These are phyloP conservation scores for Dasypogon diadema DNA, from an alignment of 2,888 invertebrate genomes.

Conservation along the genomic window DNA sequence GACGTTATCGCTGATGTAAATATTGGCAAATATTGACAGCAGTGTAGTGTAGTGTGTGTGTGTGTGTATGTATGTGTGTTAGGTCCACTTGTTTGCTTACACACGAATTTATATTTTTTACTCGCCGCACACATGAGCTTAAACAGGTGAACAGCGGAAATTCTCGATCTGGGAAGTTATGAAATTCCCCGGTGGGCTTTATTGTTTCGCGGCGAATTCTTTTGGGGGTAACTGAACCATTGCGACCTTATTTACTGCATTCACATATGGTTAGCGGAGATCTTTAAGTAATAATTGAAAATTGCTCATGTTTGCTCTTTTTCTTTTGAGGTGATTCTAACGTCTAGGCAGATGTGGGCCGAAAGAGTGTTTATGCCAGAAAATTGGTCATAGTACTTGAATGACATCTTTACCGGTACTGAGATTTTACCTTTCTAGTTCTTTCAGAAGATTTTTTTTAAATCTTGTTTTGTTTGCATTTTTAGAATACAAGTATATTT, in stretches of 20 bases:
- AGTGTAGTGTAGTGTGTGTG: neutral
- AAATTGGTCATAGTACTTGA: no score
- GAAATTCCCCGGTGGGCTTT: constrained; percentile 31
- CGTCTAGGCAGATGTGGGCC: no score
- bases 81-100: constrained; percentile 9
- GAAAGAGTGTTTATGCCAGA: no score
- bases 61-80: neutral
- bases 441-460: no score
- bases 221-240: constrained; percentile 36
- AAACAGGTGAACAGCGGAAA: constrained; percentile 30
- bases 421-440: no score
- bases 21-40: constrained; percentile 27
- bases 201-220: constrained; percentile 29
- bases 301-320: no score
- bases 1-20: constrained; percentile 9
- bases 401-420: no score
- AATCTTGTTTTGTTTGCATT: no score
- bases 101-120: constrained; percentile 23
- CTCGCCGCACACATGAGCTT: constrained; percentile 5
- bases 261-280: constrained; percentile 6
- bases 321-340: no score
- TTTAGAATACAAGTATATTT: no score
- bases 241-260: constrained; percentile 44
- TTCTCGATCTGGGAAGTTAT: constrained; percentile 37
- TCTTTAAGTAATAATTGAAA: constrained; percentile 34